A percentile compares a stretch with the other conserved stretches of the same genome.
phyloP scores from a whole-genome alignment of 2,113 vertebrate genomes.

The Girardinichthys multiradiatus region DNA sequence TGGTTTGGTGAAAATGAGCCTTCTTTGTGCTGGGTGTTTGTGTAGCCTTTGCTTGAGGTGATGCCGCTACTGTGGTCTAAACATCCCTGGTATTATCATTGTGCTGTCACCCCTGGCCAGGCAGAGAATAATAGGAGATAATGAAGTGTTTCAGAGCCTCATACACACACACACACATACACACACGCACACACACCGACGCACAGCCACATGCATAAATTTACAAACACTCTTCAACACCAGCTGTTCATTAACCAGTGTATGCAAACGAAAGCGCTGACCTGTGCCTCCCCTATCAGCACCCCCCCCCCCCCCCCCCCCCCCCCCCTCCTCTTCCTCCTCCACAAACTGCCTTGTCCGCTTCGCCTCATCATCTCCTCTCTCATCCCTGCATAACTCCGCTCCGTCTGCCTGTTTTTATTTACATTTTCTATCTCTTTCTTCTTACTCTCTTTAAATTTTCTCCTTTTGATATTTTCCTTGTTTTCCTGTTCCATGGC shows the following conservation, averaged over 20 bases:
- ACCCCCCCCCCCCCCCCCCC: constrained; percentile 48
- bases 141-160: constrained; percentile 71
- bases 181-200: constrained; percentile 28
- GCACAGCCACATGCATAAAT: constrained; percentile 19
- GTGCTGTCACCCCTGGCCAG: constrained; percentile 85
- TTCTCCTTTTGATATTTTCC: background rate
- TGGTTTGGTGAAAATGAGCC: background rate
- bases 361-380: constrained; percentile 37
- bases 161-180: constrained; percentile 15
- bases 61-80: constrained; percentile 57
- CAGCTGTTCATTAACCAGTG: constrained; percentile 89
- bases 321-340: constrained; percentile 17
- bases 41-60: constrained; percentile 56
- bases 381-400: background rate
- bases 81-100: constrained; percentile 62
- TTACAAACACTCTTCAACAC: constrained; percentile 59
- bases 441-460: background rate
- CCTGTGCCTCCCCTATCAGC: constrained; percentile 55
- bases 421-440: background rate
- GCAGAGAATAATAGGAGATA: constrained; percentile 76
- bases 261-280: constrained; percentile 83
- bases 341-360: constrained; percentile 39
- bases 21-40: constrained; percentile 20
- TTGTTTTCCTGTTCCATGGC: background rate
- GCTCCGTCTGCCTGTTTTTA: background rate